Conservation (phyloP, 2,113 vertebrate species). For the Eublepharis macularius region DNA sequence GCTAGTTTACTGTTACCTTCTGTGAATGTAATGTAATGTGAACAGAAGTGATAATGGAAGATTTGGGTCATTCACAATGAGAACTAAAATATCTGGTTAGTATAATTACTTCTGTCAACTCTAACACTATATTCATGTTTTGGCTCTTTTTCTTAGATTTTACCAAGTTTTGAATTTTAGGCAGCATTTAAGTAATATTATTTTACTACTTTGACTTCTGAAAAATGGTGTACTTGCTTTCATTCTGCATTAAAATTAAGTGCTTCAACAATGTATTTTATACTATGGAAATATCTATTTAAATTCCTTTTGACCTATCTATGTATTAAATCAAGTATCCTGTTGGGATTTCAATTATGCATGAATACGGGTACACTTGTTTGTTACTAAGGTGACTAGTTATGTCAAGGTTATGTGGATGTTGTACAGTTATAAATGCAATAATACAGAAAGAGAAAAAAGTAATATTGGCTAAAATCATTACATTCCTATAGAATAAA, state of each 20-base stretch:
- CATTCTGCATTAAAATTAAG: constrained; percentile 54
- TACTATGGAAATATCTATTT: constrained; percentile 53
- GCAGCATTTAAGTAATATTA: constrained; percentile 34
- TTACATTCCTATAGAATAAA: constrained; percentile 51
- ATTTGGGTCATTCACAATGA: neutral
- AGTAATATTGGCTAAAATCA: constrained; percentile 55
- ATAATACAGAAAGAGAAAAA: constrained; percentile 55
- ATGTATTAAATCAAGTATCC: constrained; percentile 44
- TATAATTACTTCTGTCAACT: neutral
- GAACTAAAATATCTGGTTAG: neutral
- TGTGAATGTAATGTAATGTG: no score
- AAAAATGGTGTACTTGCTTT: constrained; percentile 57
- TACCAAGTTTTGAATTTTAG: constrained; percentile 27
- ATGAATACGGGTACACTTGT: constrained; percentile 48
- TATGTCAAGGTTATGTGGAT: constrained; percentile 56
- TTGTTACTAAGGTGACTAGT: constrained; percentile 66
- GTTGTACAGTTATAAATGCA: constrained; percentile 45
- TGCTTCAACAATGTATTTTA: constrained; percentile 39
- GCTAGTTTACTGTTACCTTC: neutral
- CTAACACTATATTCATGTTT: constrained; percentile 16
- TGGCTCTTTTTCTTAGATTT: constrained; percentile 26
- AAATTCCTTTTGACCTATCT: constrained; percentile 27
- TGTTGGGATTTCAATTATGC: constrained; percentile 52
- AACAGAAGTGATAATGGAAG: neutral
- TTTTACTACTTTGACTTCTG: constrained; percentile 45